phyloP scores from a whole-genome alignment of 1,140 invertebrate species.

The Drosophila chauvacae region DNA sequence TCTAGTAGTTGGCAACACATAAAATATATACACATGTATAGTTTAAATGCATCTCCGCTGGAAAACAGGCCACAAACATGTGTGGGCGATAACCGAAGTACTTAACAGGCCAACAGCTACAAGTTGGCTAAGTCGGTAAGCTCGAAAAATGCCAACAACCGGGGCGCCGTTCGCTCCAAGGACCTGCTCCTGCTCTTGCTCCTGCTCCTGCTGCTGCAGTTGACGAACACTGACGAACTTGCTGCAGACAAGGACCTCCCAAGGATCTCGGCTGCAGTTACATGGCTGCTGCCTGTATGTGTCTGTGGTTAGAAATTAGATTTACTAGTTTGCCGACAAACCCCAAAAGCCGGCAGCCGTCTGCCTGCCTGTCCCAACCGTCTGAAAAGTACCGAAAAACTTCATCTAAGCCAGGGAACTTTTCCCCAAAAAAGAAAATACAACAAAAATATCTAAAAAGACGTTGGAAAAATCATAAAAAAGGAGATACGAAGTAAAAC shows the following conservation, averaged over 20 bases:
- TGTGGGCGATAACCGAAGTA: slow-evolving; percentile 51
- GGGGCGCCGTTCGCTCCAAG: slow-evolving; percentile 16
- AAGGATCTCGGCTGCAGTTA: slow-evolving; percentile 59
- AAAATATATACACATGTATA: slow-evolving; percentile 24
- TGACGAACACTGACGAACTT: slow-evolving; percentile 74
- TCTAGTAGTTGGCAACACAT: slow-evolving; percentile 45
- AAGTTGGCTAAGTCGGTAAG: slow-evolving; percentile 69
- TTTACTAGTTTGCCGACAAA: slow-evolving; percentile 71
- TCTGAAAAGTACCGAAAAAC: slow-evolving; percentile 66
- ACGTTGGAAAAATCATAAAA: slow-evolving; percentile 27
- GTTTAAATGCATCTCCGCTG: slow-evolving; percentile 9
- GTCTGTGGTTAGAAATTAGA: slow-evolving; percentile 75
- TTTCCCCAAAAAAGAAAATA: slow-evolving; percentile 34
- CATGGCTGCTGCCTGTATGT: slow-evolving; percentile 40
- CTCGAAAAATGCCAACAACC: slow-evolving; percentile 72
- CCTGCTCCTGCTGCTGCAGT: slow-evolving; percentile 31
- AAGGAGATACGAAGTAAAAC: slow-evolving; percentile 61
- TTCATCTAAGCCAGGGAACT: slow-evolving; percentile 57
- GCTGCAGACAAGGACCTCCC: slow-evolving; percentile 33
- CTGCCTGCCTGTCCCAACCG: not conserved
- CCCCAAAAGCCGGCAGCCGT: slow-evolving; percentile 43
- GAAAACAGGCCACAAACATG: slow-evolving; percentile 39
- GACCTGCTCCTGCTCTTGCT: slow-evolving; percentile 17
- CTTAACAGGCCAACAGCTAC: slow-evolving; percentile 62
- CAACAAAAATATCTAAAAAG: slow-evolving; percentile 12